Base-by-base conservation (phyloP, 1,140 invertebrate species). In the Chrysomallon squamiferum region DNA sequence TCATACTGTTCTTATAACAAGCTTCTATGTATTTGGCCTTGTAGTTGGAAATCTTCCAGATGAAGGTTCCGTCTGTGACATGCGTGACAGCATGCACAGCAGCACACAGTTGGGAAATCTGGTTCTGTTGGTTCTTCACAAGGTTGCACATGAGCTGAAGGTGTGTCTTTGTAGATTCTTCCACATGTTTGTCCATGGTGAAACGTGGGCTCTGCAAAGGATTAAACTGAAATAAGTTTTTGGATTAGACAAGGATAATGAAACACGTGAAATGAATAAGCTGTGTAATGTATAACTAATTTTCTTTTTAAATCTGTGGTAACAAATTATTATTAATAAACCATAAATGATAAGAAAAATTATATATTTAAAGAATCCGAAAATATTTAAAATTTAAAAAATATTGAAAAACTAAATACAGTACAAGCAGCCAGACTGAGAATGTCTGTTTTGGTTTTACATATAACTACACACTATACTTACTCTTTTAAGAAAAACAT, bases 41-140 rank as follows among this genome's bases (percentile, higher is more conserved):
- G 84, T 93, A 95, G 84, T 96, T 93, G 22, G 89, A 90, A 67
- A 97, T 93, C 80, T 93, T 93, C 95, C 95, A 97, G 65, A 97
- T 90, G 3, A 97, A 88, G 0, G 93, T 93, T 18, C 95, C 95
- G 65, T 85, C 78, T 32, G 83, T 79, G 29, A 82, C 74, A 41
- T 79, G 76, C 27, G 73, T 76, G 18, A 0, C 69, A 74, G 92
- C 92, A 80, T 95, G 93, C 50, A 94, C 87, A 25, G 76, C 71
- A n/a, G 71, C 66, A 56, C 78, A 91, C 2, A 97, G 87, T 62
- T 92, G 90, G 38, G 90, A 89, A 73, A 96, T 94, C 81, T 95
- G 93, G 69, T 93, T 91, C 66, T 95, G 93, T 79, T 96, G 95
- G 64, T 92, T 91, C 11, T 89, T 89, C 2, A 94, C 93, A 0